Evolutionary conservation across 1,140 invertebrate species (phyloP).

Genomic region (Rhopalosiphum maidis): DNA sequence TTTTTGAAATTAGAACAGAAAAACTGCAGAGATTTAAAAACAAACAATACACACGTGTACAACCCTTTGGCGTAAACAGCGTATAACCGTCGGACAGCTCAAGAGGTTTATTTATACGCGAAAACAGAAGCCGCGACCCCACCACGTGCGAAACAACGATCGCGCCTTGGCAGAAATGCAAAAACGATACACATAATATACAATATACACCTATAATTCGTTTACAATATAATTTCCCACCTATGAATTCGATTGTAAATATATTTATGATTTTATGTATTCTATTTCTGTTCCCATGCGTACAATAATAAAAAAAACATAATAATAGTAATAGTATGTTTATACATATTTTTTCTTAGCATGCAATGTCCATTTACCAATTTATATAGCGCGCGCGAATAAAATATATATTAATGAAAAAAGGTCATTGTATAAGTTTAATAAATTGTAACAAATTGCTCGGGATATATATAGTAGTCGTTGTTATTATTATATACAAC

Average conservation of each 20-base stretch:
- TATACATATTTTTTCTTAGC: neutral
- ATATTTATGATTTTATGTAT: neutral
- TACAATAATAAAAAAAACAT: neutral
- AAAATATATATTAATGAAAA: neutral
- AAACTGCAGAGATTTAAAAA: neutral
- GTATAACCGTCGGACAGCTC: neutral
- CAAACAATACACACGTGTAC: neutral
- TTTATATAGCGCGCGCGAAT: neutral
- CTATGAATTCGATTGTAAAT: neutral
- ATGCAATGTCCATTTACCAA: too few species aligned
- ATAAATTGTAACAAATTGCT: neutral
- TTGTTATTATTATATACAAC: neutral
- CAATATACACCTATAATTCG: neutral
- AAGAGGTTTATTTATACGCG: slow-evolving; percentile 28
- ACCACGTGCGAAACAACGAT: neutral
- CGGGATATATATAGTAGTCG: neutral
- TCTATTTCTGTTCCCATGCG: neutral
- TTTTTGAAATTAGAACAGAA: neutral
- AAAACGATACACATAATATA: neutral
- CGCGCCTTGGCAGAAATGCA: neutral
- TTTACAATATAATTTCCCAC: neutral
- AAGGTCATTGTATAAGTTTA: neutral
- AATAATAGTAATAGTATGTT: neutral
- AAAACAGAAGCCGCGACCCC: neutral
- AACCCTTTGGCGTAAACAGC: neutral